Conservation (phyloP, 2,113 vertebrate species). For the Fregata magnificens region DNA sequence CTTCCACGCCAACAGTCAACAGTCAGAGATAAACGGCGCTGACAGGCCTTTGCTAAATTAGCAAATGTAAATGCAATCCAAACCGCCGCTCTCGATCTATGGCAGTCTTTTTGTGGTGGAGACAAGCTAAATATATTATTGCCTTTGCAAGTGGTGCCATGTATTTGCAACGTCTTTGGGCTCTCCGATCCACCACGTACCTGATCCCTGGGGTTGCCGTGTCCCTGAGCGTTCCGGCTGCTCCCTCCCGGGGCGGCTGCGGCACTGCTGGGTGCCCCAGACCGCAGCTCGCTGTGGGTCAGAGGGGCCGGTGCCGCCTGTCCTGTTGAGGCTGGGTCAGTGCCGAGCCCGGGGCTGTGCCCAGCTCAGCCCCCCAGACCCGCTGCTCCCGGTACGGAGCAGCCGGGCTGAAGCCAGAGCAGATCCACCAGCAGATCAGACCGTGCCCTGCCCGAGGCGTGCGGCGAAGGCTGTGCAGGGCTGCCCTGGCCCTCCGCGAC, state of each 20-base stretch:
- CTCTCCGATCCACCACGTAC: rapidly evolving
- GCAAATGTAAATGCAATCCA: neutral
- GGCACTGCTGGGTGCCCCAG: neutral
- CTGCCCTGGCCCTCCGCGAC: neutral
- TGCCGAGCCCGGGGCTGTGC: neutral
- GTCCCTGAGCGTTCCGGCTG: neutral
- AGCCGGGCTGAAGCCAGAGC: neutral
- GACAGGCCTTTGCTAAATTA: neutral
- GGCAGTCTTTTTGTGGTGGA: neutral
- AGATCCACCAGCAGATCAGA: too few relatives aligned
- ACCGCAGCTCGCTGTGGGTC: rapidly evolving
- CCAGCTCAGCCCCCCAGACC: rapidly evolving
- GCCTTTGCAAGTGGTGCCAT: rapidly evolving
- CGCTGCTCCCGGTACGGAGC: rapidly evolving
- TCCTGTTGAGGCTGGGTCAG: neutral
- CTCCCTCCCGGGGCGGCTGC: neutral
- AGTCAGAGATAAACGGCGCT: neutral
- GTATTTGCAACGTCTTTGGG: rapidly evolving
- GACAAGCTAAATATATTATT: neutral
- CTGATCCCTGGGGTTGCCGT: rapidly evolving
- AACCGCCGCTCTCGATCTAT: rapidly evolving
- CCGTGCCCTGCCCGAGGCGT: rapidly evolving
- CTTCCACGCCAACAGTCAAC: neutral
- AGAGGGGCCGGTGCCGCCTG: neutral
- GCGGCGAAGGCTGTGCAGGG: neutral